Evolutionary conservation across 2,113 vertebrate genomes (phyloP), one percentile per base, ranked within the genome.

Genomic region (Campylorhamphus procurvoides): DNA sequence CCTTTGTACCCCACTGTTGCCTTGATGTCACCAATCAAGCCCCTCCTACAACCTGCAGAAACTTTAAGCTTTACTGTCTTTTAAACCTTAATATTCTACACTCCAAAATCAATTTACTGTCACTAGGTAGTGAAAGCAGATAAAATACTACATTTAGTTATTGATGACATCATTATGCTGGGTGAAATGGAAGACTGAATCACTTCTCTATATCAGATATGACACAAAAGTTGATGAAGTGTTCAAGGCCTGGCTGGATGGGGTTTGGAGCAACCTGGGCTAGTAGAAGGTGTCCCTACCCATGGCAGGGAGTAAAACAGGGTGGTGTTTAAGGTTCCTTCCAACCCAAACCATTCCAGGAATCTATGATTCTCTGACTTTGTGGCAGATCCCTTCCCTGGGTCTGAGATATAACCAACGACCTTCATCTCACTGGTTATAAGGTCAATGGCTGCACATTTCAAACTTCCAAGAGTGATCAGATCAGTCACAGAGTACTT

Each of bases 71-170:
- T 84, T 59, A 62, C 46, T 80, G 39, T 80, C 63, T 80, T 91
- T 89, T 80, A 49, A 82, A 33, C 14, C 35, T 85, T 79, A 84
- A 35, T 79, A 53, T 39, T 46, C 63, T 80, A 33, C 37, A 55
- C 63, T 89, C 71, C 84, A 90, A 91, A 91, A 90, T 90, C 84
- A 77, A 79, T 94, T 91, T 62, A 31, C 50, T 85, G 63, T 67
- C 73, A 53, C 56, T 56, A 52, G 42, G 56, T 10, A 71, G 46
- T 44, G 68, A 85, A 79, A 87, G 46, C 24, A 87, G 59, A 89
- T 87, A 46, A 95, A 92, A 91, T 55, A 59, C 13, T 62, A 58
- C 53, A 18, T 71, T 79, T 87, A 77, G 49, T 79, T 93, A 74
- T 62, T 82, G 67, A 76, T 83, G 66, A 24, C 69, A 78, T 62